Percentiles rank a stretch among this genome's conserved stretches.
phyloP scores from a whole-genome alignment of 2,113 vertebrate species.

The Pangasianodon gigas region DNA sequence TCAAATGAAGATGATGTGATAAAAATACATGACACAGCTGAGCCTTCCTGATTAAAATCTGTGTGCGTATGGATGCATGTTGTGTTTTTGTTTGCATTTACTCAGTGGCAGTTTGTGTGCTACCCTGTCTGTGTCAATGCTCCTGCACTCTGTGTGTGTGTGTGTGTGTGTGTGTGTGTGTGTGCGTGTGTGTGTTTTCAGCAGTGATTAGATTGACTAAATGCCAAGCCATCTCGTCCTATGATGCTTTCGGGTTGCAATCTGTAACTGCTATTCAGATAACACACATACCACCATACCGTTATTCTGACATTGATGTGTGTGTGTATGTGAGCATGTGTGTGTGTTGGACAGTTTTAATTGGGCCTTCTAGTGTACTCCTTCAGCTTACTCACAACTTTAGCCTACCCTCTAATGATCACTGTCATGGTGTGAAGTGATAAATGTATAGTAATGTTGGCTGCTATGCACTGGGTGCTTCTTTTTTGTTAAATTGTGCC shows the following conservation, averaged over 20 bases:
- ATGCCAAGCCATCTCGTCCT: conserved; percentile 21
- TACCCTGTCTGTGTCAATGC: neutral
- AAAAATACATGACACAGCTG: conserved; percentile 41
- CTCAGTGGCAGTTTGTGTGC: neutral
- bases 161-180: neutral
- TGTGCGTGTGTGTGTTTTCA: neutral
- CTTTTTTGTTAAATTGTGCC: neutral
- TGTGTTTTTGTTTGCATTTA: conserved; percentile 1
- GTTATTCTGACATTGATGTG: conserved; percentile 22
- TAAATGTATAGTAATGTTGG: neutral
- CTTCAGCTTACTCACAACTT: conserved; percentile 20
- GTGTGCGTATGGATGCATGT: neutral
- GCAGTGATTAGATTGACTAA: conserved; percentile 27
- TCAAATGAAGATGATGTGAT: conserved; percentile 30
- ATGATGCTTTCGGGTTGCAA: neutral
- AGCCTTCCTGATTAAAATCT: conserved; percentile 10
- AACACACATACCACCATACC: conserved; percentile 14
- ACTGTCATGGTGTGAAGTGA: conserved; percentile 13
- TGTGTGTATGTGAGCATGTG: neutral
- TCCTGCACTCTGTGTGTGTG: neutral
- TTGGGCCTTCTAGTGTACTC: neutral
- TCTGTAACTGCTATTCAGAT: neutral
- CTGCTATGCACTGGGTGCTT: neutral
- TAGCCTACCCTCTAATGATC: conserved; percentile 5
- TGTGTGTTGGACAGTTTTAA: conserved; percentile 25